Conservation (phyloP, 2,113 vertebrate species). For the Cyanistes caeruleus region DNA sequence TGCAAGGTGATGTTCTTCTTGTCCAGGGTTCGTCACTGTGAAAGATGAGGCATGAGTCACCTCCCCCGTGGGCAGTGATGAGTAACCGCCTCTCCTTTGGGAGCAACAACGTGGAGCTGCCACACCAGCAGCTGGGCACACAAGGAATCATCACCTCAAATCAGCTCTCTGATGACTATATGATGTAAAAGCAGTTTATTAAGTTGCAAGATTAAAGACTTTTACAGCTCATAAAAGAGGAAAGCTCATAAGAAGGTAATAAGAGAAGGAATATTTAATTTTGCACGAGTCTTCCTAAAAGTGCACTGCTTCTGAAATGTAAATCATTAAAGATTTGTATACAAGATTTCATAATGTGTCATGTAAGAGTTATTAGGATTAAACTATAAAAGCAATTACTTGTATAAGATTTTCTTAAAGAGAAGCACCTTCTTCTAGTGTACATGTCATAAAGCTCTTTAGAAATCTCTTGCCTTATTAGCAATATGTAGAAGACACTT, state of each 20-base stretch:
- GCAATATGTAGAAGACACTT: neutral
- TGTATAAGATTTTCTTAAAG: neutral
- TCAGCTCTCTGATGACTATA: neutral
- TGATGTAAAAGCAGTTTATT: neutral
- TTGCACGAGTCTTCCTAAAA: neutral
- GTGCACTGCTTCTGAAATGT: neutral
- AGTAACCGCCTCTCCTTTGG: neutral
- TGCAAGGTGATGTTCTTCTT: neutral
- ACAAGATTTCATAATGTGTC: neutral
- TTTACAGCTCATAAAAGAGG: neutral
- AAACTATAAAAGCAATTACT: neutral
- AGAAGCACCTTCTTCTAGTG: neutral
- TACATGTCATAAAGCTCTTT: neutral
- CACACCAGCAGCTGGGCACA: neutral
- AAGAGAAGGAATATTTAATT: neutral
- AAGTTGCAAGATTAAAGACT: neutral
- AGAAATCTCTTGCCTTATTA: neutral
- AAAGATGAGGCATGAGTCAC: neutral
- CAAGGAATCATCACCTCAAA: neutral
- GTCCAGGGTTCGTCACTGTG: neutral
- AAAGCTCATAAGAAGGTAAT: neutral
- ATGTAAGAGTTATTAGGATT: neutral
- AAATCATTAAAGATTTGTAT: neutral
- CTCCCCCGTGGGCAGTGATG: neutral
- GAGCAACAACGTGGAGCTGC: neutral